Evolutionary conservation across 2,797 vertebrate genomes (phyloP).

Genomic region (Chaetophractus vellerosus): DNA sequence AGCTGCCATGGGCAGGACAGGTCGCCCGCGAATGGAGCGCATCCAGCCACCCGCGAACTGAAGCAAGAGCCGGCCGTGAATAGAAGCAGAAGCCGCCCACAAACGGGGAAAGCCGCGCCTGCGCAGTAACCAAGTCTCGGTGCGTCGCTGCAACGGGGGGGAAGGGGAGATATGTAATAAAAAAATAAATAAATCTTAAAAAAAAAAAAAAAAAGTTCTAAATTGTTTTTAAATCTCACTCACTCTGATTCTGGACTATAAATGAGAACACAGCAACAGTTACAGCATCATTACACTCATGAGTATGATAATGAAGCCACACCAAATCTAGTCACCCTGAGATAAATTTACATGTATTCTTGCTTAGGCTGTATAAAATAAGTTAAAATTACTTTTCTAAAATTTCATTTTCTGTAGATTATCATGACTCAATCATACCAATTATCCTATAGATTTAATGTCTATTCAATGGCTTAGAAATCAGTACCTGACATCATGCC

Average conservation of each 20-base stretch:
- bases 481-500: background rate
- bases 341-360: background rate
- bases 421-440: background rate
- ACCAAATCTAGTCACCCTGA: conserved; percentile 42
- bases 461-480: conserved; percentile 10
- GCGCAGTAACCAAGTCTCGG: too few relatives aligned
- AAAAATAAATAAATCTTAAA: too few relatives aligned
- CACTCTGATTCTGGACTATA: background rate
- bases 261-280: background rate
- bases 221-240: background rate
- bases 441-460: background rate
- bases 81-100: too few relatives aligned
- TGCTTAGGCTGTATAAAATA: conserved; percentile 14
- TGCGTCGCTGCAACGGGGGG: too few relatives aligned
- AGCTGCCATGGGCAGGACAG: too few relatives aligned
- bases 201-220: conserved; percentile 51
- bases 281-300: conserved; percentile 3
- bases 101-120: too few relatives aligned
- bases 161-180: too few relatives aligned
- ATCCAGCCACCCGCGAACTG: too few relatives aligned
- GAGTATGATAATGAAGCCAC: conserved; percentile 12
- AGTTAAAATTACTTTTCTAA: background rate
- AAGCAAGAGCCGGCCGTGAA: too few relatives aligned
- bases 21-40: too few relatives aligned
- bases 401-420: conserved; percentile 25